Conservation (phyloP, 2,888 invertebrate species). For the Cheilosia impressa region DNA sequence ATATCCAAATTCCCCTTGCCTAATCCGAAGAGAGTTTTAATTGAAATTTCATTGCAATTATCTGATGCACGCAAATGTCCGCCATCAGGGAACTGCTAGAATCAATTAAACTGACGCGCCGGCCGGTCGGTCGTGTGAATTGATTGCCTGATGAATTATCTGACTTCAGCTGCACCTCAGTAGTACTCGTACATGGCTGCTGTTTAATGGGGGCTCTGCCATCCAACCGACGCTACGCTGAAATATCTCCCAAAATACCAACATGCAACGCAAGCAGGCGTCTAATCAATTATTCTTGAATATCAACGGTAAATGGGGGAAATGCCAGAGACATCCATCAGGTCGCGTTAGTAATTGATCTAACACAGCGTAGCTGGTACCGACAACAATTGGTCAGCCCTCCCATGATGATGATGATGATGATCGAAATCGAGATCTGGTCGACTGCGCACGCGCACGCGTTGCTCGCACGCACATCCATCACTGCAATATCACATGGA, state of each 20-base stretch:
- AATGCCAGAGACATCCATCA: constrained; percentile 46
- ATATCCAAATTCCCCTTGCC: neutral
- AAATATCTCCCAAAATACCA: constrained; percentile 43
- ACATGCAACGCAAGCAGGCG: constrained; percentile 24
- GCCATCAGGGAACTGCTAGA: constrained; percentile 23
- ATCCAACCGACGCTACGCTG: constrained; percentile 14
- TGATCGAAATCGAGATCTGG: constrained; percentile 28
- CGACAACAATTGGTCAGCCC: constrained; percentile 53
- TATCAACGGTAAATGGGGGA: constrained; percentile 33
- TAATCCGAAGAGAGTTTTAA: constrained; percentile 16
- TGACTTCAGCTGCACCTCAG: constrained; percentile 18
- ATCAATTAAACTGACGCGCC: constrained; percentile 44
- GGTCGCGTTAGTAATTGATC: constrained; percentile 45
- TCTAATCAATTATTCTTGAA: constrained; percentile 61
- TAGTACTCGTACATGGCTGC: constrained; percentile 2
- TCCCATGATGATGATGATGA: constrained; percentile 41
- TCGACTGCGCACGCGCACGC: constrained; percentile 43
- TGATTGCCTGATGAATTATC: constrained; percentile 56
- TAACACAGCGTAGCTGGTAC: constrained; percentile 27
- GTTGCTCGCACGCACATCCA: constrained; percentile 52
- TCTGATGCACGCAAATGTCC: constrained; percentile 53
- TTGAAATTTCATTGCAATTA: constrained; percentile 64
- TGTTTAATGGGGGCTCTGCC: constrained; percentile 14
- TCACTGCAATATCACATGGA: constrained; percentile 24
- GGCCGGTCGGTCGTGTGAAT: constrained; percentile 21